Percentiles rank a stretch among this genome's conserved stretches.
These are phyloP conservation scores for Aplochiton taeniatus DNA, from an alignment of 2,797 vertebrate genomes.

Conservation along the genomic window DNA sequence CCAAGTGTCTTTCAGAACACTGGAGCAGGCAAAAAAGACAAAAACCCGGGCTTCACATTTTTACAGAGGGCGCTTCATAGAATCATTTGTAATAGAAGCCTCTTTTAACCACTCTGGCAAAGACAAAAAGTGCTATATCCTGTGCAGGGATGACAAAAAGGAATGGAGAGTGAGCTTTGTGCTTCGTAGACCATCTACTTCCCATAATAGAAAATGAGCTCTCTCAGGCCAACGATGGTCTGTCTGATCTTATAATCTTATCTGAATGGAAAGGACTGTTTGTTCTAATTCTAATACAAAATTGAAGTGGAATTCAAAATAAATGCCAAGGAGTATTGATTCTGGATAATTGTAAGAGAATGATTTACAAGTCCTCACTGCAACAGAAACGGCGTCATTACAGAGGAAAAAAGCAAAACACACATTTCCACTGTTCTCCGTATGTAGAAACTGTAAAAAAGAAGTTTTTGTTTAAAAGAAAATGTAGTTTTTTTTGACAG, in stretches of 20 bases:
- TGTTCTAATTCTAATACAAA: no score
- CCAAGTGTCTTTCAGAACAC: conserved; percentile 69
- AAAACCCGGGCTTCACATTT: conserved; percentile 59
- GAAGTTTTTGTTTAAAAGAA: not conserved
- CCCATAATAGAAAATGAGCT: conserved; percentile 44
- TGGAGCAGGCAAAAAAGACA: conserved; percentile 50
- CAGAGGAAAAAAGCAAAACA: no score
- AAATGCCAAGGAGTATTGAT: no score
- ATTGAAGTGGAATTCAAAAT: no score
- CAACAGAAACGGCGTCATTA: no score
- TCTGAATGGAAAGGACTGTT: not conserved
- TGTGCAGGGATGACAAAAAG: conserved; percentile 53
- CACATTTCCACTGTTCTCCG: no score
- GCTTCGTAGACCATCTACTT: conserved; percentile 44
- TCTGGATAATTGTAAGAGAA: no score
- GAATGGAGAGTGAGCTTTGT: conserved; percentile 48
- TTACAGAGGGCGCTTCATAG: conserved; percentile 72
- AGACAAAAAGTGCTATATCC: conserved; percentile 45
- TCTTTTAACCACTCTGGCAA: conserved; percentile 57
- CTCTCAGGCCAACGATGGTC: conserved; percentile 18
- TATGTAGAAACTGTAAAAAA: no score
- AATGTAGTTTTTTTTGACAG: not conserved
- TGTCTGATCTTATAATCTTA: not conserved
- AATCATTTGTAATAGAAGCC: conserved; percentile 72
- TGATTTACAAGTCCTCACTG: no score